Conservation (phyloP, 1,140 invertebrate species). For the Subanguina moxae region DNA sequence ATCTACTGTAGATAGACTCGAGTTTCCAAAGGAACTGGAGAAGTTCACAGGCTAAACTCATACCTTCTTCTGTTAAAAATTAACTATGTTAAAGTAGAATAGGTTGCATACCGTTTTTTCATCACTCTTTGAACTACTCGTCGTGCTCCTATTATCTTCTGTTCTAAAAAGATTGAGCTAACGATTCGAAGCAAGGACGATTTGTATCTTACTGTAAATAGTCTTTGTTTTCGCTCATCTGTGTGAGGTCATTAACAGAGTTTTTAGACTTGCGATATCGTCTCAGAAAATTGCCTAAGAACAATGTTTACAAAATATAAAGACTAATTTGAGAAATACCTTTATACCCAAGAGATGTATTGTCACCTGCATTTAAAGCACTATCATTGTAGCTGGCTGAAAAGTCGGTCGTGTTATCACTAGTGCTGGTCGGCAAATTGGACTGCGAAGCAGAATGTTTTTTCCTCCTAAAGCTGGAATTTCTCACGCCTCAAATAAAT, state of each 20-base stretch:
- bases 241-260: conserved; percentile 36
- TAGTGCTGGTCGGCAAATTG: conserved; percentile 25
- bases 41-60: background rate
- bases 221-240: conserved; percentile 16
- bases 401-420: conserved; percentile 1
- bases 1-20: conserved; percentile 8
- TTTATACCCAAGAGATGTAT: background rate
- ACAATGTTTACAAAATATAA: background rate
- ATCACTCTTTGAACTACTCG: conserved; percentile 45
- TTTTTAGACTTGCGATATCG: conserved; percentile 49
- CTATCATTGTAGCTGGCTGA: background rate
- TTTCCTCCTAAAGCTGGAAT: conserved; percentile 29
- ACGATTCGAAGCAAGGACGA: background rate
- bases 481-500: background rate
- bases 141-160: conserved; percentile 28
- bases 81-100: background rate
- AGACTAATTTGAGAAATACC: background rate
- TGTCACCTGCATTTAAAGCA: background rate
- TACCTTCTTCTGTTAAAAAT: background rate
- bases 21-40: background rate
- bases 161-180: conserved; percentile 3
- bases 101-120: conserved; percentile 42
- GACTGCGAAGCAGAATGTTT: conserved; percentile 47
- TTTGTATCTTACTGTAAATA: background rate
- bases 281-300: conserved; percentile 30